Conservation (phyloP, 2,113 vertebrate species). For the Paralichthys olivaceus region DNA sequence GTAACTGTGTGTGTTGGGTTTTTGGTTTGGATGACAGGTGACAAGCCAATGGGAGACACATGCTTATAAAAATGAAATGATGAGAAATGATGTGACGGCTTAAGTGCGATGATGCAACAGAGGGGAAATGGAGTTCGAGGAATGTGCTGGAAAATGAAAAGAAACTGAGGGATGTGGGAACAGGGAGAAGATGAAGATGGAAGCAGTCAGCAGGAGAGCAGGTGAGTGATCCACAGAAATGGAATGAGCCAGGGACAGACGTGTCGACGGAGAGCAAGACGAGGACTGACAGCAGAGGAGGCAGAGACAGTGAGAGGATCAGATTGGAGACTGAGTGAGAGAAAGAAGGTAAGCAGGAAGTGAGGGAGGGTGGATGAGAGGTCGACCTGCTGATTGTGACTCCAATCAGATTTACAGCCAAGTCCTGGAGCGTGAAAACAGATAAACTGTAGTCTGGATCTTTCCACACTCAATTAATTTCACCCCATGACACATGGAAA, state of each 20-base stretch:
- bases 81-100: conserved; percentile 40
- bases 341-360: conserved; percentile 26
- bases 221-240: conserved; percentile 31
- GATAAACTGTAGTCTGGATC: neutral
- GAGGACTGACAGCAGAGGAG: conserved; percentile 28
- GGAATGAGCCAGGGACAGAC: conserved; percentile 35
- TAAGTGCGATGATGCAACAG: conserved; percentile 33
- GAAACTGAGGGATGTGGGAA: neutral
- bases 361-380: neutral
- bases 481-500: neutral
- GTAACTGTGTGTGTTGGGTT: neutral
- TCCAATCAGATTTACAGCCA: conserved; percentile 21
- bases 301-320: neutral
- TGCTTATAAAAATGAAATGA: conserved; percentile 45
- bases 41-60: conserved; percentile 1
- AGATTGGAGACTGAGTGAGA: conserved; percentile 16
- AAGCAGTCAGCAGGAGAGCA: conserved; percentile 21
- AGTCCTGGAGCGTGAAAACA: conserved; percentile 21
- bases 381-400: conserved; percentile 1
- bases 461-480: neutral
- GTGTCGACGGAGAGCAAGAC: conserved; percentile 36
- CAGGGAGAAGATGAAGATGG: conserved; percentile 44
- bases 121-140: conserved; percentile 29
- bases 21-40: neutral
- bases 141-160: conserved; percentile 34